These are phyloP conservation scores for Nothocercus julius DNA, from an alignment of 2,113 vertebrate genomes.

Conservation along the genomic window DNA sequence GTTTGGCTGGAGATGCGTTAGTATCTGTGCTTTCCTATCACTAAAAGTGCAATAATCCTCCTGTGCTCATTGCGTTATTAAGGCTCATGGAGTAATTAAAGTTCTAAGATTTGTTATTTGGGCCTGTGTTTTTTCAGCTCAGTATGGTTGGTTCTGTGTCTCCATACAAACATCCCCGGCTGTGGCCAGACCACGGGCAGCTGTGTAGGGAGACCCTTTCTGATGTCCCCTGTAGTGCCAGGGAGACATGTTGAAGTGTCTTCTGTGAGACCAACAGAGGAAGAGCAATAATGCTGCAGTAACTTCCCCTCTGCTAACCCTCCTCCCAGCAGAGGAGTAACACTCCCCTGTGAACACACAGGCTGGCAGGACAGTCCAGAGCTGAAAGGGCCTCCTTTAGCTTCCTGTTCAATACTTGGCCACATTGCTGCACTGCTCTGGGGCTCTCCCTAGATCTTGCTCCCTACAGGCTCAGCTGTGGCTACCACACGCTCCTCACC, in stretches of 20 bases:
- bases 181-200: not conserved
- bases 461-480: not conserved
- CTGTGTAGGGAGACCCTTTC: not conserved
- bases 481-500: not conserved
- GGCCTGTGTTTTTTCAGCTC: not conserved
- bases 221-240: not conserved
- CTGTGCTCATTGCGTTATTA: constrained; percentile 10
- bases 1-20: not conserved
- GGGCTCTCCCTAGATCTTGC: not conserved
- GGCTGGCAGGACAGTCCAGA: not conserved
- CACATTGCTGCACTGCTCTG: not conserved
- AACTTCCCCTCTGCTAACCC: not conserved
- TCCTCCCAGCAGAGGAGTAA: not conserved
- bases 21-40: not conserved
- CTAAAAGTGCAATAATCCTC: not conserved
- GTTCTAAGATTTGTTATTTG: not conserved
- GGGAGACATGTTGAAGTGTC: not conserved
- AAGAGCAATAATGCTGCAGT: not conserved
- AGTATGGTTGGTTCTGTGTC: not conserved
- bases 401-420: not conserved
- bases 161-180: not conserved
- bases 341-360: not conserved
- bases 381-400: not conserved
- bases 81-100: not conserved
- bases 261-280: not conserved